A percentile compares a stretch with the other conserved stretches of the same genome.
Evolutionary conservation across 1,140 invertebrate species (phyloP).

Genomic region (Aricia agestis): DNA sequence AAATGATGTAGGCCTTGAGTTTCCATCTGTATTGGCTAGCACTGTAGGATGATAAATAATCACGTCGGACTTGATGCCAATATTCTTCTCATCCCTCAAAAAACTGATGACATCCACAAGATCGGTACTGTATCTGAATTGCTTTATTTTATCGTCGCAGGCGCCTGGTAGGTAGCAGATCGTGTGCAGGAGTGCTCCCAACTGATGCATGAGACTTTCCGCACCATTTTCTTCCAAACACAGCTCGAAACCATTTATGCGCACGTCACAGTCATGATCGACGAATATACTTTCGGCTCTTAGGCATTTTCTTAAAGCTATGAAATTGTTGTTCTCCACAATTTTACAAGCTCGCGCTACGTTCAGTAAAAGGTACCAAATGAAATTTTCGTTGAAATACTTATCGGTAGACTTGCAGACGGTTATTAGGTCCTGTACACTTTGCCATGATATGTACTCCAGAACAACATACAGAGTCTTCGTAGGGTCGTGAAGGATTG

Average conservation of each 20-base stretch:
- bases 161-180: constrained; percentile 42
- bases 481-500: constrained; percentile 60
- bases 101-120: constrained; percentile 58
- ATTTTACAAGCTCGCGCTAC: constrained; percentile 51
- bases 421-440: constrained; percentile 51
- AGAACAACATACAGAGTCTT: constrained; percentile 70
- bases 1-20: constrained; percentile 39
- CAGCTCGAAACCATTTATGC: constrained; percentile 64
- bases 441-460: constrained; percentile 61
- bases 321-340: constrained; percentile 46
- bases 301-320: constrained; percentile 54
- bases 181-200: constrained; percentile 47
- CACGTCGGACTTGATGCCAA: constrained; percentile 53
- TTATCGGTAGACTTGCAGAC: constrained; percentile 50
- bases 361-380: constrained; percentile 65
- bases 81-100: constrained; percentile 49
- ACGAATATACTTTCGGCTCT: constrained; percentile 55
- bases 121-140: constrained; percentile 62
- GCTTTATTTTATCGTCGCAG: constrained; percentile 37
- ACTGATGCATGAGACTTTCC: constrained; percentile 48
- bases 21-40: constrained; percentile 51
- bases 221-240: constrained; percentile 21
- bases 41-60: constrained; percentile 70
- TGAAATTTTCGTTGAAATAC: constrained; percentile 59
- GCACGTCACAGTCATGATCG: constrained; percentile 48